These are phyloP conservation scores for Pangasius larnaudii DNA, from an alignment of 2,797 vertebrate species.

Conservation along the genomic window DNA sequence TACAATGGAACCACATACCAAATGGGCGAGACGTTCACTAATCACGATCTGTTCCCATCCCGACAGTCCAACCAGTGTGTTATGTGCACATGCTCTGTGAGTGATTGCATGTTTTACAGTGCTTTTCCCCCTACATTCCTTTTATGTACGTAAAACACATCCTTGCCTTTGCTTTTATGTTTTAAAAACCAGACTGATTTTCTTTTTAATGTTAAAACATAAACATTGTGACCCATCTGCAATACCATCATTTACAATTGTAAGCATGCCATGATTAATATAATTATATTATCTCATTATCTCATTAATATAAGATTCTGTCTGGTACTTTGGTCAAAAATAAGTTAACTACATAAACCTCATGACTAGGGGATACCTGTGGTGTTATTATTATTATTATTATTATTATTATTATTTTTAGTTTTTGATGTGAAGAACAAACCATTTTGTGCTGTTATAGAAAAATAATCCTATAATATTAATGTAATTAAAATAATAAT, in stretches of 20 bases:
- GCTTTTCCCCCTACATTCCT: not conserved
- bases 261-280: not conserved
- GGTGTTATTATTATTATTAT: not conserved
- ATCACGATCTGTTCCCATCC: constrained; percentile 84
- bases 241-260: not conserved
- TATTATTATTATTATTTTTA: not conserved
- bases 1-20: constrained; percentile 89
- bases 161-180: not conserved
- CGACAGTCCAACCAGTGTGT: constrained; percentile 90
- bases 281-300: no score
- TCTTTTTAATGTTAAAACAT: not conserved
- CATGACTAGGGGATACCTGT: not conserved
- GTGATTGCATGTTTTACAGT: constrained; percentile 59
- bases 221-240: not conserved
- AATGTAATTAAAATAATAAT: no score
- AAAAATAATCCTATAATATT: not conserved
- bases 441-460: not conserved
- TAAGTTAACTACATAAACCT: not conserved
- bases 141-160: not conserved
- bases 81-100: constrained; percentile 93
- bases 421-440: not conserved
- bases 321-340: not conserved
- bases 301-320: not conserved
- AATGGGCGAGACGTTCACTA: constrained; percentile 89
- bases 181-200: not conserved